Conservation (phyloP, 2,888 invertebrate species). For the Spicauda simplicius region DNA sequence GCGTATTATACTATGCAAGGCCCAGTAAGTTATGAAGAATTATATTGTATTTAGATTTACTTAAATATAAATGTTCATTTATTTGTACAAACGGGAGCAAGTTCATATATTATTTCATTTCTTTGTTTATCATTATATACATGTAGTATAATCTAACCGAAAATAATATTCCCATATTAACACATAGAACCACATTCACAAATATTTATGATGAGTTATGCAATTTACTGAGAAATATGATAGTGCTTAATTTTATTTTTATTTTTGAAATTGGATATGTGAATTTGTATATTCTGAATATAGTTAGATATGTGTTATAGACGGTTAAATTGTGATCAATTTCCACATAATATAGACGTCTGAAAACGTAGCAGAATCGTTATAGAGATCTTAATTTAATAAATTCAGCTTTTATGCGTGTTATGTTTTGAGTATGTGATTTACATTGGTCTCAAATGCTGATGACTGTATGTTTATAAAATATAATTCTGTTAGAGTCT, state of each 20-base stretch:
- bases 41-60: neutral
- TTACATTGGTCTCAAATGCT: neutral
- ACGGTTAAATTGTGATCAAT: conserved; percentile 58
- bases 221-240: neutral
- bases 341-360: conserved; percentile 49
- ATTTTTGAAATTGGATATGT: conserved; percentile 8
- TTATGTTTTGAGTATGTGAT: conserved; percentile 3
- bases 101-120: conserved; percentile 45
- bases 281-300: conserved; percentile 49
- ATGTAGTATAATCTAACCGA: neutral
- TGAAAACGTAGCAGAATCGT: conserved; percentile 43
- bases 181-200: neutral
- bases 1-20: neutral
- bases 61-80: conserved; percentile 36
- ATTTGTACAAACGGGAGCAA: conserved; percentile 60
- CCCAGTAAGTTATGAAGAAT: neutral
- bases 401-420: conserved; percentile 1
- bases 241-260: neutral
- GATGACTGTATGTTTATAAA: conserved; percentile 7
- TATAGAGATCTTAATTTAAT: conserved; percentile 38
- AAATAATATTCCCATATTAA: neutral
- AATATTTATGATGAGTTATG: neutral
- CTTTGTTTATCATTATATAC: neutral
- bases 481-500: conserved; percentile 15
- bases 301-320: conserved; percentile 53